phyloP scores from a whole-genome alignment of 2,888 invertebrate genomes.

The Pseudococcus jackbeardsleyi region DNA sequence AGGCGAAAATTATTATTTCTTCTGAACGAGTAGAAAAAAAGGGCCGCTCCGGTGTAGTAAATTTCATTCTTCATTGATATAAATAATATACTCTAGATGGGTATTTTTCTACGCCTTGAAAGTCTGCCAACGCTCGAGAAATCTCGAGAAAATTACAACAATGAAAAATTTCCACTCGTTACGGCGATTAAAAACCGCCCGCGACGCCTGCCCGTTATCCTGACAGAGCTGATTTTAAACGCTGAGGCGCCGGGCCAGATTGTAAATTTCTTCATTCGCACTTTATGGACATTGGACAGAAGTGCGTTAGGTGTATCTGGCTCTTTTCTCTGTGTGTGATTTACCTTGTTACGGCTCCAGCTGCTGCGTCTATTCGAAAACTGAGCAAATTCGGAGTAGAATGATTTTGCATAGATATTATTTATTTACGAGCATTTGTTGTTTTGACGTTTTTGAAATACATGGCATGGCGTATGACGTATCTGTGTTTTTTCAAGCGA shows the following conservation, averaged over 20 bases:
- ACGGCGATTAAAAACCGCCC: neutral
- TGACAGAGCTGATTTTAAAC: neutral
- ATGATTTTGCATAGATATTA: no score
- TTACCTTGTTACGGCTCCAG: no score
- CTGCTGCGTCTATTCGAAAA: no score
- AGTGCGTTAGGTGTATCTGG: no score
- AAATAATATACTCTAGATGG: neutral
- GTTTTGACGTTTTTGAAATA: no score
- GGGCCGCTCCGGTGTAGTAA: neutral
- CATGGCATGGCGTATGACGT: no score
- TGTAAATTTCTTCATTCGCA: neutral
- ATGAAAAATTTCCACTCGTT: conserved; percentile 26
- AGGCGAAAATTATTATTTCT: conserved; percentile 3
- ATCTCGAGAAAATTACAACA: conserved; percentile 8
- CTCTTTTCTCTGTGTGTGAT: no score
- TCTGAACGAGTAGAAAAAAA: neutral
- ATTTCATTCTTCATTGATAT: conserved; percentile 43
- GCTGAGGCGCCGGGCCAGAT: neutral
- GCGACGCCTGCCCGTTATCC: neutral
- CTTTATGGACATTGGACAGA: neutral
- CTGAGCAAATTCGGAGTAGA: no score
- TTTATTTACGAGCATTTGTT: no score
- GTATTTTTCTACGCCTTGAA: conserved; percentile 31
- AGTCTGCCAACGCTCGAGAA: conserved; percentile 33
- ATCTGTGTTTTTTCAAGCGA: no score